Base-by-base conservation (phyloP, 2,888 invertebrate species). In the Limnephilus marmoratus region DNA sequence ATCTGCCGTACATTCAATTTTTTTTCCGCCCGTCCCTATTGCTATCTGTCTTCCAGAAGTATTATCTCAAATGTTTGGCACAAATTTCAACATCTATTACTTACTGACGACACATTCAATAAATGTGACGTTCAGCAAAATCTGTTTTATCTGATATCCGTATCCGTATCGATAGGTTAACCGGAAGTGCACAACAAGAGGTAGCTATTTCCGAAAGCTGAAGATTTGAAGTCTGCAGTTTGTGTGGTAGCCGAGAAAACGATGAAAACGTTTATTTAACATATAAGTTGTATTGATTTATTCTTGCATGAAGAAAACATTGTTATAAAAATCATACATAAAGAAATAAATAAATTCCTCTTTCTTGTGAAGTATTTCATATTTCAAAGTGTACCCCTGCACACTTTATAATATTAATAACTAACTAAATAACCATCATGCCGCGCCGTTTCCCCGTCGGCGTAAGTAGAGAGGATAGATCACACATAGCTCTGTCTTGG, bases 171-270 rank as follows among this genome's bases (percentile, higher is more conserved):
- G 24, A 41, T 83, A 45, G 86, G 86, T 86, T 37, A 86, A 49
- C 86, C 86, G 86, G 86, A 86, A 45, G 45, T 86, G 49, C 45
- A 86, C 45, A 29, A 86, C 86, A 86, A 86, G 45, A 49, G 86
- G 49, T 49, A 86, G 45, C 45, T 37, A 86, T 45, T 86, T 86
- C 86, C 49, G 86, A 31, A 13, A 18, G n/a, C 86, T 45, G 49
- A 83, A 45, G 24, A 29, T 11, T n/a, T 24, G 86, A 86, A n/a
- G n/a, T 86, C 86, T 49, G 86, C 86, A 86, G 45, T 86, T 86
- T 86, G 11, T 49, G 11, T 49, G 3, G 83, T 83, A 3, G 24
- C 11, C 24, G 15, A 18, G 37, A 34, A 34, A 7, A 37, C n/a
- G 4, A 37, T 83, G 37, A 37, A 37, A 83, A 41, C 2, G 68